Conservation (phyloP, 2,797 vertebrate genomes). For the Hemibagrus guttatus region DNA sequence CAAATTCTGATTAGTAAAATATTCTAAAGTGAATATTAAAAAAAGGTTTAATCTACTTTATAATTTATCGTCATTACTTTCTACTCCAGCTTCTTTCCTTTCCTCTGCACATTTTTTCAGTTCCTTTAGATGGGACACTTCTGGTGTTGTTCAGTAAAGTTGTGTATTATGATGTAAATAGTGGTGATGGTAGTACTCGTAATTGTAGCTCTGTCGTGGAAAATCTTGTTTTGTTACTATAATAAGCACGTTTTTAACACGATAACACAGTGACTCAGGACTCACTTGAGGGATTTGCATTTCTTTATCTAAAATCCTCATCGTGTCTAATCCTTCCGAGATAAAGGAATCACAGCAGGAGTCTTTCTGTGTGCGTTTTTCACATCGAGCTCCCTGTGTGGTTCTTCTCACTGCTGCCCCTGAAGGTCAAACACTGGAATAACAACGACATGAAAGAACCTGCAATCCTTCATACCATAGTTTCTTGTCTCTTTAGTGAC, state of each 20-base stretch:
- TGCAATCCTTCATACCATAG: too few species aligned
- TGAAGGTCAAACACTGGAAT: constrained; percentile 52
- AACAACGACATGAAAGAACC: not conserved
- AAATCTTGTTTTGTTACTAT: not conserved
- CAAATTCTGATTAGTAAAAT: too few species aligned
- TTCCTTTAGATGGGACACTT: not conserved
- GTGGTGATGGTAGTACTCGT: not conserved
- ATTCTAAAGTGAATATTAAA: too few species aligned
- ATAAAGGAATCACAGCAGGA: not conserved
- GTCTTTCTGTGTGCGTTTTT: not conserved
- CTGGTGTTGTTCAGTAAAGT: not conserved
- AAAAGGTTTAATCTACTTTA: too few species aligned
- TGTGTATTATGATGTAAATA: not conserved
- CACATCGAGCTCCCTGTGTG: not conserved
- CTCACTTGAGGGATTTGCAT: not conserved
- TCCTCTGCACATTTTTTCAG: not conserved
- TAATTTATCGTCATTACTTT: too few species aligned
- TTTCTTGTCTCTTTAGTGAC: not conserved
- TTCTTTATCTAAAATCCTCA: not conserved
- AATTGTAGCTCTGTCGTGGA: not conserved
- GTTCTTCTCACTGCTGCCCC: constrained; percentile 40
- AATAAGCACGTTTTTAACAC: not conserved
- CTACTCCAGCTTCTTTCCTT: not conserved
- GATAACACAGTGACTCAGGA: not conserved
- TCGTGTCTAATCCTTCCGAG: not conserved